Conservation (phyloP, 2,797 vertebrate genomes). For the Enteromius trimaculatus region DNA sequence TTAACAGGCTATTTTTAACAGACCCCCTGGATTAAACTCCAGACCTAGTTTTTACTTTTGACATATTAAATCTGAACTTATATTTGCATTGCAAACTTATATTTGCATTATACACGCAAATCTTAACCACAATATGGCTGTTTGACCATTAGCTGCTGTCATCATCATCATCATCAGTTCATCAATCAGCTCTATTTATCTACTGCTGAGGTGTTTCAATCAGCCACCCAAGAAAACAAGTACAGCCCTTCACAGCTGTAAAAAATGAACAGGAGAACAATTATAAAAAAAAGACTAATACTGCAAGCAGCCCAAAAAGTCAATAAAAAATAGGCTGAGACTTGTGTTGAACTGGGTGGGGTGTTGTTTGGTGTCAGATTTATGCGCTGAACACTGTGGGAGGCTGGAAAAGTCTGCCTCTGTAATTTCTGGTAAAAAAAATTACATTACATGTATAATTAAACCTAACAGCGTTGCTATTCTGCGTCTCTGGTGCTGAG, state of each 20-base stretch:
- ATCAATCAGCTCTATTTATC: neutral
- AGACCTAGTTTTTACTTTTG: conserved; percentile 17
- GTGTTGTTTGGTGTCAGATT: neutral
- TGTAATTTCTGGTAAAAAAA: neutral
- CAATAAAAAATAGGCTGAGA: neutral
- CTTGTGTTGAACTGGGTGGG: neutral
- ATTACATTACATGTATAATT: conserved; percentile 5
- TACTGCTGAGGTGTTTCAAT: neutral
- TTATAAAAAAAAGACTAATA: neutral
- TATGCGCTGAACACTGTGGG: neutral
- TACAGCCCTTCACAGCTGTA: neutral
- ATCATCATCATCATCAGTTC: neutral
- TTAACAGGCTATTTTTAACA: conserved; percentile 32
- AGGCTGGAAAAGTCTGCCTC: neutral
- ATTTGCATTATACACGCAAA: conserved; percentile 7
- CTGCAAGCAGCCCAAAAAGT: neutral
- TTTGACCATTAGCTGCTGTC: neutral
- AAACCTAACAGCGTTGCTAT: neutral
- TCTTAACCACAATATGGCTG: neutral
- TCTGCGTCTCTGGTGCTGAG: neutral
- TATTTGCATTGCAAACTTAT: neutral
- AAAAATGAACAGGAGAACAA: neutral
- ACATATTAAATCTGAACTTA: neutral
- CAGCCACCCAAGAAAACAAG: neutral
- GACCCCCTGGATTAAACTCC: conserved; percentile 5